These are phyloP conservation scores for Hucho hucho DNA, from an alignment of 2,113 vertebrate genomes.

Conservation along the genomic window DNA sequence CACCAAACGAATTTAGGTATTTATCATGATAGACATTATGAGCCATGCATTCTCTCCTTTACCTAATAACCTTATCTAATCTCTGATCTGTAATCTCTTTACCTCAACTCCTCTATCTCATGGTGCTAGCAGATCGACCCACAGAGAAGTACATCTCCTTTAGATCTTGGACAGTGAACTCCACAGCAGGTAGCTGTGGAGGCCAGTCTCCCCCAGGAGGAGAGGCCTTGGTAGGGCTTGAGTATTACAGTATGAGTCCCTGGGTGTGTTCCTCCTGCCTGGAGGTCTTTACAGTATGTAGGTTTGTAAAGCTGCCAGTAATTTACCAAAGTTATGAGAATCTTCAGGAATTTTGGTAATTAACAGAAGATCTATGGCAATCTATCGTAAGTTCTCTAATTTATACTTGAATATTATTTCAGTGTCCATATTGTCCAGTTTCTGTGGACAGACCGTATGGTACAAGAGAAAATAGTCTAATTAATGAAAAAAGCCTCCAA, in stretches of 20 bases:
- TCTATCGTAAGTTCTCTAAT: no score
- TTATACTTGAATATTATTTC: no score
- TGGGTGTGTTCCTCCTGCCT: slow-evolving; percentile 54
- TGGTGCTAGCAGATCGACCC: not conserved
- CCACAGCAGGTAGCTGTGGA: not conserved
- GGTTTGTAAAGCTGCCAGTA: no score
- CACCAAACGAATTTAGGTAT: not conserved
- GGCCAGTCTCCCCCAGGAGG: not conserved
- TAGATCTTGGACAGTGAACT: not conserved
- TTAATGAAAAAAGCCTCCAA: no score
- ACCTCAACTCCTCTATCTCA: not conserved
- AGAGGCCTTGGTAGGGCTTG: slow-evolving; percentile 9
- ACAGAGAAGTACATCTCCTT: not conserved
- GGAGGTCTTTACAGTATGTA: slow-evolving; percentile 30
- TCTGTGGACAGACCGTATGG: no score
- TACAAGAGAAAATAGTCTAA: no score
- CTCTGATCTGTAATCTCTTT: not conserved
- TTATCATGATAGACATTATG: not conserved
- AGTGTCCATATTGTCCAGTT: no score
- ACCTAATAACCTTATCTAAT: not conserved
- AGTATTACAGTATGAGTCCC: slow-evolving; percentile 42
- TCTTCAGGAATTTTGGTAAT: no score
- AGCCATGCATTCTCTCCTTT: no score
- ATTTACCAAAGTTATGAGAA: no score
- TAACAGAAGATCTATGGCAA: no score